Conservation (phyloP, 2,113 vertebrate species). For the Meles meles region DNA sequence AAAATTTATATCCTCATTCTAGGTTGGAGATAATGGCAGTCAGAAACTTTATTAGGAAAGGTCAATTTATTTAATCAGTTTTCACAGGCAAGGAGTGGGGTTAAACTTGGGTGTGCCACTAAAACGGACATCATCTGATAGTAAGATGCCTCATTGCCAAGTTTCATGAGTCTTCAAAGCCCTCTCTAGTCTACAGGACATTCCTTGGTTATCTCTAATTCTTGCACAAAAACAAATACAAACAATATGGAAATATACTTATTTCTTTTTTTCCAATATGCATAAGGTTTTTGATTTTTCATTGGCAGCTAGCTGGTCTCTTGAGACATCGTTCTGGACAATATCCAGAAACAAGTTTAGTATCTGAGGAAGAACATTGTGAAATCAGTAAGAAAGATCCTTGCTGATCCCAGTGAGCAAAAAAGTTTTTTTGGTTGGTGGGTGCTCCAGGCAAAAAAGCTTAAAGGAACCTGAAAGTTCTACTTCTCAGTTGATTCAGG, state of each 20-base stretch:
- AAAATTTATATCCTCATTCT: slow-evolving; percentile 25
- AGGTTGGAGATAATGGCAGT: background rate
- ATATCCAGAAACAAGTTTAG: slow-evolving; percentile 57
- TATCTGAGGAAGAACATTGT: slow-evolving; percentile 61
- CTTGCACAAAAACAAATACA: background rate
- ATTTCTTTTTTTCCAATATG: background rate
- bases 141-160: background rate
- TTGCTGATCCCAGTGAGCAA: slow-evolving; percentile 12
- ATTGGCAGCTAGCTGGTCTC: slow-evolving; percentile 51
- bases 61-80: slow-evolving; percentile 8
- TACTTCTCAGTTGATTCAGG: background rate
- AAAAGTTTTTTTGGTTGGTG: background rate
- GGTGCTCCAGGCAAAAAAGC: background rate
- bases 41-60: background rate
- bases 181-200: background rate
- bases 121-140: background rate
- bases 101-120: background rate
- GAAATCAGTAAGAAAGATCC: slow-evolving; percentile 59
- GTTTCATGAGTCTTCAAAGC: background rate
- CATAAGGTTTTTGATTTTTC: slow-evolving; percentile 29
- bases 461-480: background rate
- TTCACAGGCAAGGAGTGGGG: background rate
- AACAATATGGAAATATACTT: background rate
- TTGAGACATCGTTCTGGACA: slow-evolving; percentile 61
- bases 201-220: background rate